Evolutionary conservation across 2,888 invertebrate genomes (phyloP).

Genomic region (Orthosia cruda): DNA sequence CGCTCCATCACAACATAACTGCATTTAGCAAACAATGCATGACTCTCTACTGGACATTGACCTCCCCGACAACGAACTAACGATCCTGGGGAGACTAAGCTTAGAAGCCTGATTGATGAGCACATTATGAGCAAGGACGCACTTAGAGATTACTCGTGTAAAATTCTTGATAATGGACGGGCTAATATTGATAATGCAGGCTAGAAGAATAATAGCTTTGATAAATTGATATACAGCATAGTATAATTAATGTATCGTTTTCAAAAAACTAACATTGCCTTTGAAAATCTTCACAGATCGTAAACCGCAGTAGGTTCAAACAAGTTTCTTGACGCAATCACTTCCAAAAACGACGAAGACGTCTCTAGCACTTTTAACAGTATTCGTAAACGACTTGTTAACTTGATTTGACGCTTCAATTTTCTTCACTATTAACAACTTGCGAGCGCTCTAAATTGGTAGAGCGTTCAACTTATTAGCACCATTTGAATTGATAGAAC

Average conservation of each 20-base stretch:
- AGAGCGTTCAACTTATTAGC: slow-evolving; percentile 66
- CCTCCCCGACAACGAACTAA: slow-evolving; percentile 43
- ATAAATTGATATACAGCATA: background rate
- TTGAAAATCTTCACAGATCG: slow-evolving; percentile 15
- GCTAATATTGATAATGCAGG: background rate
- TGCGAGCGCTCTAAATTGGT: slow-evolving; percentile 46
- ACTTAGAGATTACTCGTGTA: slow-evolving; percentile 34
- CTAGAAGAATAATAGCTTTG: background rate
- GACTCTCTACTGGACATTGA: slow-evolving; percentile 37
- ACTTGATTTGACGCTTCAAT: slow-evolving; percentile 44
- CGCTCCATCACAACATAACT: background rate
- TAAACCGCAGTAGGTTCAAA: slow-evolving; percentile 27
- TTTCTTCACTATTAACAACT: slow-evolving; percentile 45
- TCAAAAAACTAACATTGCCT: slow-evolving; percentile 1
- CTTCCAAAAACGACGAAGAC: slow-evolving; percentile 19
- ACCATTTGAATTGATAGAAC: slow-evolving; percentile 48
- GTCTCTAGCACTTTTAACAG: slow-evolving; percentile 23
- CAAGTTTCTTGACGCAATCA: slow-evolving; percentile 27
- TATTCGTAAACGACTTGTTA: slow-evolving; percentile 40
- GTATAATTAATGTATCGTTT: slow-evolving; percentile 1
- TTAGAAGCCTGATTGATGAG: slow-evolving; percentile 51
- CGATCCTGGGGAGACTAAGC: slow-evolving; percentile 34
- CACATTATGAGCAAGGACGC: slow-evolving; percentile 30
- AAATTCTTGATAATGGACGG: slow-evolving; percentile 16
- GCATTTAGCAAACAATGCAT: background rate